Conservation (phyloP, 2,888 invertebrate genomes). For the Ophonus ardosiacus region DNA sequence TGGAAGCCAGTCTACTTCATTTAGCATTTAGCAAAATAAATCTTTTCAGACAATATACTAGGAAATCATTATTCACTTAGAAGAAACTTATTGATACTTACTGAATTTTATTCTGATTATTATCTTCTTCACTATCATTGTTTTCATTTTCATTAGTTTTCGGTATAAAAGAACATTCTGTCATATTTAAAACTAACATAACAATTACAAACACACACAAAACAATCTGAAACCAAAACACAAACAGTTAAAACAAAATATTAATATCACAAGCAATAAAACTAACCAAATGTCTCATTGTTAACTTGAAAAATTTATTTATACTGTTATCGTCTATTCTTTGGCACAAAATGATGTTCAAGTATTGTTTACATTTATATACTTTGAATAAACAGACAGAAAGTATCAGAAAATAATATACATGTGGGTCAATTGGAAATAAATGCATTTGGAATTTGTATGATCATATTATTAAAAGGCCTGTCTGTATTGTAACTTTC, state of each 20-base stretch:
- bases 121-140: neutral
- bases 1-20: no score
- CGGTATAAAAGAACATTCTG: neutral
- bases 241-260: neutral
- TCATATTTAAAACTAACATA: neutral
- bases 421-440: conserved; percentile 57
- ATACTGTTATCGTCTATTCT: conserved; percentile 16
- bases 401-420: conserved; percentile 54
- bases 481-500: conserved; percentile 56
- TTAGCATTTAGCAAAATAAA: no score
- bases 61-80: no score
- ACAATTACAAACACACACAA: neutral
- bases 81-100: neutral
- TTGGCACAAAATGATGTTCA: conserved; percentile 38
- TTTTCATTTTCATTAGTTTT: conserved; percentile 22
- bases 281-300: conserved; percentile 53
- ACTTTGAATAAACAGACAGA: conserved; percentile 39
- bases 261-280: neutral
- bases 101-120: neutral
- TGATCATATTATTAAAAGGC: conserved; percentile 24
- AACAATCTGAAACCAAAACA: neutral
- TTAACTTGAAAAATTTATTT: conserved; percentile 10
- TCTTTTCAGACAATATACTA: no score
- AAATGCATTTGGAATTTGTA: conserved; percentile 47
- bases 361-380: conserved; percentile 53